These are phyloP conservation scores for Iselma pallidipennis DNA, from an alignment of 2,888 invertebrate genomes.

Conservation along the genomic window DNA sequence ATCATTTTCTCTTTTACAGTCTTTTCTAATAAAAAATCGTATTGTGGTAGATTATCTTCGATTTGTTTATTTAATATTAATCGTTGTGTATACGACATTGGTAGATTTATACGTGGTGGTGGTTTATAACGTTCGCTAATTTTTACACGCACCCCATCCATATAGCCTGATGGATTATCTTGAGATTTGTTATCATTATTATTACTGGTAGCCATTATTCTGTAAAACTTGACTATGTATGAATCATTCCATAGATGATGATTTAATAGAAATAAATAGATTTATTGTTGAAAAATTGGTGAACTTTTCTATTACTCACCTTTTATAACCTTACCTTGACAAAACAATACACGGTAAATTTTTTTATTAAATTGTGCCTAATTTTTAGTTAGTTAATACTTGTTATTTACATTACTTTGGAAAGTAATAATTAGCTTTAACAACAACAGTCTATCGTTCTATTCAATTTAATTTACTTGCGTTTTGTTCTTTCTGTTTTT, in stretches of 20 bases:
- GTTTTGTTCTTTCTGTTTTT: not conserved
- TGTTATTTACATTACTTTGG: constrained; percentile 2
- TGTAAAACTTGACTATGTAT: constrained; percentile 4
- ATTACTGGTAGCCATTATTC: constrained; percentile 3
- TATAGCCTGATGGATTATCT: constrained; percentile 60
- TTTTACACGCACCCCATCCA: constrained; percentile 87
- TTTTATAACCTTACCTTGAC: constrained; percentile 27
- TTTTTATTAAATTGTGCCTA: not conserved
- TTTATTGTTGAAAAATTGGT: not conserved
- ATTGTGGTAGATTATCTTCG: constrained; percentile 63
- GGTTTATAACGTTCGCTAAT: constrained; percentile 86
- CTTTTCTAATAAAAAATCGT: constrained; percentile 75
- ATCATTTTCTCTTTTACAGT: constrained; percentile 72
- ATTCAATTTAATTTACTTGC: not conserved
- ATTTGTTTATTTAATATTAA: constrained; percentile 59
- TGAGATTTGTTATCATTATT: constrained; percentile 19
- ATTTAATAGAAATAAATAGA: constrained; percentile 14
- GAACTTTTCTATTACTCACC: constrained; percentile 22
- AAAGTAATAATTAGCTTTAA: not conserved
- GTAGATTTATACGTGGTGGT: constrained; percentile 70
- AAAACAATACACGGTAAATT: not conserved
- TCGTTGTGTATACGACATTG: constrained; percentile 61
- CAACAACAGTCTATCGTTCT: not conserved
- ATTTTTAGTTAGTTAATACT: not conserved
- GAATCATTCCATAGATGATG: constrained; percentile 4